These are phyloP conservation scores for Pogonomyrmex barbatus DNA, from an alignment of 1,140 invertebrate genomes.

Conservation along the genomic window DNA sequence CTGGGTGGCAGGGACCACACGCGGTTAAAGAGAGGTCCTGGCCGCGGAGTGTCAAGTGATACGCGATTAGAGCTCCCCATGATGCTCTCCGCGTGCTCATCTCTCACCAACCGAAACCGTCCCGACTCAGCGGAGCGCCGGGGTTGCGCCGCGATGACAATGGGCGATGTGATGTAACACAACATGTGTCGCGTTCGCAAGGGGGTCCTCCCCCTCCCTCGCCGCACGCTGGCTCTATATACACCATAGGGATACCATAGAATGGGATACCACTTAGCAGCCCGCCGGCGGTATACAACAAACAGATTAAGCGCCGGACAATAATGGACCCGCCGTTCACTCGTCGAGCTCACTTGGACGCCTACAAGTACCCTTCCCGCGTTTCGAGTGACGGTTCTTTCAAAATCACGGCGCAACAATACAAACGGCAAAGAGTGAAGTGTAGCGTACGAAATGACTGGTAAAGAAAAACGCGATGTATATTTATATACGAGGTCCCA, in stretches of 20 bases:
- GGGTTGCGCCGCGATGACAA: slow-evolving; percentile 72
- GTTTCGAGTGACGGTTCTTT: slow-evolving; percentile 56
- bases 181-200: slow-evolving; percentile 84
- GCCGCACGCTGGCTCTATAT: slow-evolving; percentile 40
- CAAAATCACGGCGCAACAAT: slow-evolving; percentile 69
- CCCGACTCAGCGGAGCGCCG: slow-evolving; percentile 42
- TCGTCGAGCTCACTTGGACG: slow-evolving; percentile 29
- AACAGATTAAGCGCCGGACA: slow-evolving; percentile 84
- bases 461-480: background rate
- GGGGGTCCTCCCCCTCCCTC: slow-evolving; percentile 39
- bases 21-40: slow-evolving; percentile 69
- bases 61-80: slow-evolving; percentile 80
- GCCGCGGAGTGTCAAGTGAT: slow-evolving; percentile 82
- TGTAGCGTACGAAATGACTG: background rate
- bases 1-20: slow-evolving; percentile 1
- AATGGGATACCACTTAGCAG: slow-evolving; percentile 85
- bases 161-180: slow-evolving; percentile 83
- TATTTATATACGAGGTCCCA: background rate
- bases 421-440: background rate
- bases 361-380: slow-evolving; percentile 61
- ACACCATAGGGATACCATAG: slow-evolving; percentile 70
- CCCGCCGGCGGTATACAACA: slow-evolving; percentile 83
- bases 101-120: slow-evolving; percentile 68
- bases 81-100: slow-evolving; percentile 57
- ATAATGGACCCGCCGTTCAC: slow-evolving; percentile 75